These are phyloP conservation scores for Atta cephalotes DNA, from an alignment of 1,140 invertebrate genomes.

Conservation along the genomic window DNA sequence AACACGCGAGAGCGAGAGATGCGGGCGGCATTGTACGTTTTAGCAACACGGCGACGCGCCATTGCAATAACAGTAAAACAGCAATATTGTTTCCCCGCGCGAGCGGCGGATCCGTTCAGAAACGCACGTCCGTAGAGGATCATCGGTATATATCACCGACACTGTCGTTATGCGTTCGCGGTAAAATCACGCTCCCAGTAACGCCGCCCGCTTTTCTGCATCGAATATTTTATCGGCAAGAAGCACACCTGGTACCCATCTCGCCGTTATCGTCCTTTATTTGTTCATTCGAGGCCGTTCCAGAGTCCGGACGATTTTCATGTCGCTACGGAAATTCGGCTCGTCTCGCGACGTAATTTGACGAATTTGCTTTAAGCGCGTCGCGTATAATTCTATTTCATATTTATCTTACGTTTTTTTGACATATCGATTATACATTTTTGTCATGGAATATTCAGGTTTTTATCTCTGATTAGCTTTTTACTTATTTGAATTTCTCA, in stretches of 20 bases:
- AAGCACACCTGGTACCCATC: conserved; percentile 53
- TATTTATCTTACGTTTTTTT: conserved; percentile 46
- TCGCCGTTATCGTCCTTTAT: conserved; percentile 64
- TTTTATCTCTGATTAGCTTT: conserved; percentile 26
- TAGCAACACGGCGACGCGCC: conserved; percentile 30
- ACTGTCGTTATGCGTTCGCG: conserved; percentile 27
- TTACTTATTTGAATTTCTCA: conserved; percentile 22
- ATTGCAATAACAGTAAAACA: conserved; percentile 72
- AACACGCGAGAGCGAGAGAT: conserved; percentile 25
- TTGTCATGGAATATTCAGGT: conserved; percentile 18
- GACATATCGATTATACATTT: conserved; percentile 39
- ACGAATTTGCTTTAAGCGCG: conserved; percentile 42
- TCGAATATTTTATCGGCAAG: conserved; percentile 64
- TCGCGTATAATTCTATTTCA: conserved; percentile 43
- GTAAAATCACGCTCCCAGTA: conserved; percentile 55
- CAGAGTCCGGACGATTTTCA: conserved; percentile 28
- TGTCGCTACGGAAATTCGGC: conserved; percentile 36
- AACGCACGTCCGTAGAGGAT: conserved; percentile 47
- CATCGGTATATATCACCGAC: conserved; percentile 29
- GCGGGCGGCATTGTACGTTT: conserved; percentile 55
- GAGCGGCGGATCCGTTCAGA: conserved; percentile 43
- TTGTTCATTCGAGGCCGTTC: conserved; percentile 57
- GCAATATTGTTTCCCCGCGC: conserved; percentile 72
- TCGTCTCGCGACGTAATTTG: conserved; percentile 33
- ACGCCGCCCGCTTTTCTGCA: conserved; percentile 32